A percentile compares a stretch with the other conserved stretches of the same genome.
Conservation (phyloP, 2,113 vertebrate genomes). For the Coptodon rendalli region DNA sequence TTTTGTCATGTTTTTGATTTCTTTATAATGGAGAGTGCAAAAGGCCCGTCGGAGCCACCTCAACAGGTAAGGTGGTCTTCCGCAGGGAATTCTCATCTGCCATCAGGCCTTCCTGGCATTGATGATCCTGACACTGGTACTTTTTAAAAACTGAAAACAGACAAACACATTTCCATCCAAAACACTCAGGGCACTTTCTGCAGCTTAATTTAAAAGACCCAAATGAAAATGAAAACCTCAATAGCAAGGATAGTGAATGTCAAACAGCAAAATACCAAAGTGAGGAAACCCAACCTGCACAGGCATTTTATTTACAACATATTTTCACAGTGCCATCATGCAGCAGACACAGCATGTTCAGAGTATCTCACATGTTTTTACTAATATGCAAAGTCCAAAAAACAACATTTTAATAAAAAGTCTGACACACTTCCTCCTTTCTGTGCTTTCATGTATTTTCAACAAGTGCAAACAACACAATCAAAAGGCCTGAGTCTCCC, state of each 20-base stretch:
- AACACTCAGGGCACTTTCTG: background rate
- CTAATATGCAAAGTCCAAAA: background rate
- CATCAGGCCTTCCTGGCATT: background rate
- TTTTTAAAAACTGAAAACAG: background rate
- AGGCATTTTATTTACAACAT: background rate
- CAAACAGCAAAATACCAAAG: background rate
- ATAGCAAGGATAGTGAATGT: background rate
- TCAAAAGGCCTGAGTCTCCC: background rate
- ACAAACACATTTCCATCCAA: background rate
- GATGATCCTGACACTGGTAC: background rate
- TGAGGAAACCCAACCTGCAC: background rate
- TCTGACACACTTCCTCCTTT: background rate
- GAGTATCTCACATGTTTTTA: background rate
- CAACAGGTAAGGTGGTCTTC: background rate
- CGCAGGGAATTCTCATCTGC: background rate
- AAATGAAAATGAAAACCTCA: background rate
- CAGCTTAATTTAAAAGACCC: background rate
- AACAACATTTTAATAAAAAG: background rate
- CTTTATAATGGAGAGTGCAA: background rate
- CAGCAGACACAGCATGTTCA: background rate
- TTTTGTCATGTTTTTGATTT: background rate
- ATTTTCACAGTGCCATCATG: background rate
- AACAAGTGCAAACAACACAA: background rate
- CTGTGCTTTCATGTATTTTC: background rate
- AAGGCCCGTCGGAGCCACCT: background rate